These are phyloP conservation scores for Caradrina clavipalpis DNA, from an alignment of 2,888 invertebrate genomes.

Conservation along the genomic window DNA sequence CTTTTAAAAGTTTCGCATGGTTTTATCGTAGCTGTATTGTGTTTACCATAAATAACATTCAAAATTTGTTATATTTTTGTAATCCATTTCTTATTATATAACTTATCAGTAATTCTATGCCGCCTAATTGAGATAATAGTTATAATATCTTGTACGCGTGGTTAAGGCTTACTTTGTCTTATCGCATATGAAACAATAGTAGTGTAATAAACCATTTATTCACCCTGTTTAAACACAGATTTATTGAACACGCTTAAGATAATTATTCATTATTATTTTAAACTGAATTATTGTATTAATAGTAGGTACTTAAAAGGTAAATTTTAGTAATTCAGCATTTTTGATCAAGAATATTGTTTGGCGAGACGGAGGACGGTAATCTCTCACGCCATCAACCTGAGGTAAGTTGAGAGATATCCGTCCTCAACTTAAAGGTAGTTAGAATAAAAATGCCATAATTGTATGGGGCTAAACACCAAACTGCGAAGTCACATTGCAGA, in stretches of 20 bases:
- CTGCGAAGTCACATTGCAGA: too few species aligned
- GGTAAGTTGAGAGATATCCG: too few species aligned
- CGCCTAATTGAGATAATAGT: slow-evolving; percentile 24
- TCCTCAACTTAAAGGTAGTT: neutral
- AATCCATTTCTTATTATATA: neutral
- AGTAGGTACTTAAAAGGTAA: neutral
- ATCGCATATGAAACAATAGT: slow-evolving; percentile 23
- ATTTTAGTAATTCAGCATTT: neutral
- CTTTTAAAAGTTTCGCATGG: neutral
- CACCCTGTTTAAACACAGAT: neutral
- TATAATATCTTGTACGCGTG: slow-evolving; percentile 6
- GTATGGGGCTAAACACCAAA: too few species aligned
- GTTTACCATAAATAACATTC: neutral
- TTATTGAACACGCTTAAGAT: neutral
- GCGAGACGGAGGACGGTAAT: neutral
- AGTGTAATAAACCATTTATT: slow-evolving; percentile 5
- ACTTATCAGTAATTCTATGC: slow-evolving; percentile 10
- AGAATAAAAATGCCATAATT: too few species aligned
- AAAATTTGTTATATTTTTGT: neutral
- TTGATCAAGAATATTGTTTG: neutral
- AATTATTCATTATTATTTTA: neutral
- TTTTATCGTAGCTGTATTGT: neutral
- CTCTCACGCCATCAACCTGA: too few species aligned
- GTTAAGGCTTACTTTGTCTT: slow-evolving; percentile 11
- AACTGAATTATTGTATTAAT: neutral